These are phyloP conservation scores for Neomicropteryx cornuta DNA, from an alignment of 1,140 invertebrate species.

Conservation along the genomic window DNA sequence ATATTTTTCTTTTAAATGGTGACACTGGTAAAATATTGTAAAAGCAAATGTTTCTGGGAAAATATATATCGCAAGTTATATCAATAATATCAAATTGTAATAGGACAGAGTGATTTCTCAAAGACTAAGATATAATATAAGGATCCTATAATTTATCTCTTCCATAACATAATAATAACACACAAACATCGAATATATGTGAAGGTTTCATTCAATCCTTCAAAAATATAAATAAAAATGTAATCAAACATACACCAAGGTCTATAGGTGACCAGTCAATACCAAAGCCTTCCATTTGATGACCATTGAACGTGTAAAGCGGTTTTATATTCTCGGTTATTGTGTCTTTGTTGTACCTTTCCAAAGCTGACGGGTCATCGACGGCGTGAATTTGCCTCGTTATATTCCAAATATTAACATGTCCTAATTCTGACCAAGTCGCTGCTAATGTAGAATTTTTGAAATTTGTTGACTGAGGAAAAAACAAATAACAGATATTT, in stretches of 20 bases:
- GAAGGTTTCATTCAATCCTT: too few species aligned
- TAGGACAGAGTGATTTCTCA: too few species aligned
- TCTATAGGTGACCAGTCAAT: conserved; percentile 83
- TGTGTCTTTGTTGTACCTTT: conserved; percentile 47
- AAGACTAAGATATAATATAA: too few species aligned
- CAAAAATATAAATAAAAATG: too few species aligned
- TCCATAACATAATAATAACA: too few species aligned
- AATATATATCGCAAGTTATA: too few species aligned
- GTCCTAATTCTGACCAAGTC: conserved; percentile 86
- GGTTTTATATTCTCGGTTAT: conserved; percentile 50
- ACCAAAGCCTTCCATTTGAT: conserved; percentile 87
- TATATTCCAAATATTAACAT: conserved; percentile 87
- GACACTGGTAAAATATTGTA: too few species aligned
- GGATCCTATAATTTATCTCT: too few species aligned
- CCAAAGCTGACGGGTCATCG: conserved; percentile 53
- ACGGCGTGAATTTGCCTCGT: conserved; percentile 66
- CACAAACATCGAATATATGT: too few species aligned
- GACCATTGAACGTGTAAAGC: conserved; percentile 81
- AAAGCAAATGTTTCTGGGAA: too few species aligned
- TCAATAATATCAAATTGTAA: too few species aligned
- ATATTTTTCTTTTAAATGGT: too few species aligned
- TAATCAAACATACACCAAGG: conserved; percentile 60
- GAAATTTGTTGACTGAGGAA: conserved; percentile 39
- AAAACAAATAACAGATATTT: conserved; percentile 5
- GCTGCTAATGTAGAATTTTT: conserved; percentile 60